phyloP scores from a whole-genome alignment of 2,888 invertebrate genomes.

The Thecophora atra region DNA sequence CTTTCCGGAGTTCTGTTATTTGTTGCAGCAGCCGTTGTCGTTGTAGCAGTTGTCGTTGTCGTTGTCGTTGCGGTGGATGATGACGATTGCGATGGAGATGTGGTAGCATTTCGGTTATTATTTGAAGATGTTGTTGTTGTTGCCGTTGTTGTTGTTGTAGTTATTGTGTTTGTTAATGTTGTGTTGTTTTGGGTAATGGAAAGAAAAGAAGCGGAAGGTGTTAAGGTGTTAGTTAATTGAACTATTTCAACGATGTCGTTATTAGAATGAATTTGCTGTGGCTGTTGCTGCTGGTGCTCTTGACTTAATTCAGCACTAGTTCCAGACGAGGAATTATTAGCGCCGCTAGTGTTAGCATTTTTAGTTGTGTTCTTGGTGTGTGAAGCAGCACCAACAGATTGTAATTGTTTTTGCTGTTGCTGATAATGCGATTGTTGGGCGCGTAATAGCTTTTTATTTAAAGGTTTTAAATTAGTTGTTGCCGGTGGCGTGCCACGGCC shows the following conservation, averaged over 20 bases:
- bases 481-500: conserved; percentile 40
- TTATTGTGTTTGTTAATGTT: conserved; percentile 41
- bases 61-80: conserved; percentile 40
- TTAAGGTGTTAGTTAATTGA: conserved; percentile 50
- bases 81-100: conserved; percentile 1
- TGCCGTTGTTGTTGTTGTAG: conserved; percentile 42
- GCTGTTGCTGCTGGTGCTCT: conserved; percentile 33
- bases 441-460: conserved; percentile 64
- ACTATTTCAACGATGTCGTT: conserved; percentile 60
- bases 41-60: conserved; percentile 33
- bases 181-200: conserved; percentile 41
- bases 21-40: conserved; percentile 40
- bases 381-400: conserved; percentile 41
- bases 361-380: conserved; percentile 34
- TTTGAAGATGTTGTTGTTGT: no score
- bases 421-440: conserved; percentile 62
- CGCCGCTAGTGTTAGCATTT: conserved; percentile 31
- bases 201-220: conserved; percentile 47
- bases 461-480: conserved; percentile 50
- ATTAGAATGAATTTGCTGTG: conserved; percentile 42
- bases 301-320: conserved; percentile 34
- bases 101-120: no score
- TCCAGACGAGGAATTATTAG: conserved; percentile 35
- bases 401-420: conserved; percentile 40
- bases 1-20: conserved; percentile 62